phyloP scores from a whole-genome alignment of 1,140 invertebrate genomes.

The Drosophila funebris region DNA sequence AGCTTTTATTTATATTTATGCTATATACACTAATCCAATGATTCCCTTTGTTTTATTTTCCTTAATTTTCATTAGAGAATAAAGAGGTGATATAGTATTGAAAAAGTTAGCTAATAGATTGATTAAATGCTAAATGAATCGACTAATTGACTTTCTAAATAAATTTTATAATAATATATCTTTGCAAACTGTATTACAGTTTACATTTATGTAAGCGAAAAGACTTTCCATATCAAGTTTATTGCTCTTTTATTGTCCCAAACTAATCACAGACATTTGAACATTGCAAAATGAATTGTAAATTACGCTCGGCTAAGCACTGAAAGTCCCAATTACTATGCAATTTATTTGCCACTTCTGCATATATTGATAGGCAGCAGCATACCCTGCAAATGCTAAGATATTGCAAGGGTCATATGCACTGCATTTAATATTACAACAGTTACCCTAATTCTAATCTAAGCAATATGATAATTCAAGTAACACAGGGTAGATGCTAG shows the following conservation, averaged over 20 bases:
- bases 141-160: too few species aligned
- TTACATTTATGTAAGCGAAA: not conserved
- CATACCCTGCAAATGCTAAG: not conserved
- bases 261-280: not conserved
- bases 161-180: too few species aligned
- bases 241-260: not conserved
- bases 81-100: too few species aligned
- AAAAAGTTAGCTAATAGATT: too few species aligned
- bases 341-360: not conserved
- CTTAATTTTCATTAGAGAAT: too few species aligned
- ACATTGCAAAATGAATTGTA: conserved; percentile 3
- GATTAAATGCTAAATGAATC: too few species aligned
- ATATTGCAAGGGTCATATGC: not conserved
- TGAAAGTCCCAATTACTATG: not conserved
- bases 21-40: too few species aligned
- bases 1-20: not conserved
- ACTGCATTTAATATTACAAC: not conserved
- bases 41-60: too few species aligned
- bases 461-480: too few species aligned
- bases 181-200: too few species aligned
- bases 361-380: too few species aligned
- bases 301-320: conserved; percentile 4
- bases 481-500: not conserved
- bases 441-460: too few species aligned
- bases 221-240: not conserved